Percentiles rank a stretch among this genome's conserved stretches.
These are phyloP conservation scores for Pygoscelis antarcticus DNA, from an alignment of 2,113 vertebrate genomes.

Conservation along the genomic window DNA sequence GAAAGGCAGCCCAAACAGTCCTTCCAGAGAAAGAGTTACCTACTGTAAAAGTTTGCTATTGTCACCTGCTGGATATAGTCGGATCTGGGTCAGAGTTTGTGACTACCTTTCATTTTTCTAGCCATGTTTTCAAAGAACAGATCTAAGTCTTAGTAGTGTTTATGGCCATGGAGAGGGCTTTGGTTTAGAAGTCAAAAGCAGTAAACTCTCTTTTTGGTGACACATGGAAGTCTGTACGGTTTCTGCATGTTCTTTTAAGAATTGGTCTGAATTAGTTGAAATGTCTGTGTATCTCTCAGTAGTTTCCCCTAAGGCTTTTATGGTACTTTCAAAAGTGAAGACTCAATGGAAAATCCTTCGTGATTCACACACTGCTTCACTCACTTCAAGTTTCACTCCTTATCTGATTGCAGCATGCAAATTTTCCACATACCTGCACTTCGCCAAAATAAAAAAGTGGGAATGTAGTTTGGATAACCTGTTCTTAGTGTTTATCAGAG, in stretches of 20 bases:
- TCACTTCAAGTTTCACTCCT: background rate
- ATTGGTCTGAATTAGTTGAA: background rate
- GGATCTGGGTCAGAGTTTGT: background rate
- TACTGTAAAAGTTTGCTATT: background rate
- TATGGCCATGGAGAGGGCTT: background rate
- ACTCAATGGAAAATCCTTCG: background rate
- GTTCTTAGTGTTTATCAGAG: background rate
- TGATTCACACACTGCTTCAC: background rate
- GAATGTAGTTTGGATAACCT: background rate
- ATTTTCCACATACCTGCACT: background rate
- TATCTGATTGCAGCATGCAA: background rate
- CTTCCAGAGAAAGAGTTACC: background rate
- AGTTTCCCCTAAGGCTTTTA: background rate
- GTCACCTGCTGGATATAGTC: background rate
- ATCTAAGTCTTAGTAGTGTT: background rate
- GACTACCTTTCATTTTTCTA: background rate
- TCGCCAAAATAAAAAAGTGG: background rate
- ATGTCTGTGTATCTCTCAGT: background rate
- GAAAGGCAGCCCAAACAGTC: background rate
- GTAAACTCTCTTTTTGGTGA: background rate
- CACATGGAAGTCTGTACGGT: background rate
- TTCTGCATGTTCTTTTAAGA: background rate
- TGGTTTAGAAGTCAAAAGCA: background rate
- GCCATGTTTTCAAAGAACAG: background rate
- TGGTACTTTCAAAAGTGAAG: background rate